Evolutionary conservation across 2,113 vertebrate genomes (phyloP).

Genomic region (Lynx canadensis): DNA sequence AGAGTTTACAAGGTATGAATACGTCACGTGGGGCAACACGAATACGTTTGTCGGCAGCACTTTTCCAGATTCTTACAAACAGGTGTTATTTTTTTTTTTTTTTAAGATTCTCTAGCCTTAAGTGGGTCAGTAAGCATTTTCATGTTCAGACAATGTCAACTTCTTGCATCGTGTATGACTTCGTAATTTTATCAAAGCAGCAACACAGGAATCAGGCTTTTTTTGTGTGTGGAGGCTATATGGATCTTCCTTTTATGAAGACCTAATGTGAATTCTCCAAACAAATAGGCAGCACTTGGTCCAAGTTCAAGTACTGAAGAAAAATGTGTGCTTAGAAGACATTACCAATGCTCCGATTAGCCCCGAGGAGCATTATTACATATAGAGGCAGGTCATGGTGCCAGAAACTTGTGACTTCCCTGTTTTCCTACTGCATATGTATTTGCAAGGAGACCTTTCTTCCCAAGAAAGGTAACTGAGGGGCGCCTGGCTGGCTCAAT

Average conservation of each 20-base stretch:
- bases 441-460: conserved; percentile 2
- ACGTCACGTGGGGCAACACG: rapidly evolving
- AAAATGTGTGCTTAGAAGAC: not conserved
- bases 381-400: not conserved
- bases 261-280: not conserved
- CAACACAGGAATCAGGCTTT: conserved; percentile 65
- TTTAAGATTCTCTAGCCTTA: not conserved
- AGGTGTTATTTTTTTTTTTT: not conserved
- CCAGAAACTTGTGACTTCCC: not conserved
- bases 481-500: no score
- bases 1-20: rapidly evolving
- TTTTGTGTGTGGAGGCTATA: not conserved
- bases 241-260: conserved; percentile 22
- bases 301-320: conserved; percentile 10
- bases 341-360: rapidly evolving
- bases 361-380: not conserved
- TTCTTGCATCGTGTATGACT: not conserved
- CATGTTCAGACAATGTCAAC: not conserved
- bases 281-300: not conserved
- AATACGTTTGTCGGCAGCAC: not conserved
- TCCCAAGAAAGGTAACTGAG: not conserved
- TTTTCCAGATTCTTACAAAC: not conserved
- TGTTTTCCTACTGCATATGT: not conserved
- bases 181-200: conserved; percentile 61
- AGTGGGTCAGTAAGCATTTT: conserved; percentile 10